A percentile compares a stretch with the other conserved stretches of the same genome.
phyloP scores from a whole-genome alignment of 2,888 invertebrate genomes.

The Dermolepida albohirtum region DNA sequence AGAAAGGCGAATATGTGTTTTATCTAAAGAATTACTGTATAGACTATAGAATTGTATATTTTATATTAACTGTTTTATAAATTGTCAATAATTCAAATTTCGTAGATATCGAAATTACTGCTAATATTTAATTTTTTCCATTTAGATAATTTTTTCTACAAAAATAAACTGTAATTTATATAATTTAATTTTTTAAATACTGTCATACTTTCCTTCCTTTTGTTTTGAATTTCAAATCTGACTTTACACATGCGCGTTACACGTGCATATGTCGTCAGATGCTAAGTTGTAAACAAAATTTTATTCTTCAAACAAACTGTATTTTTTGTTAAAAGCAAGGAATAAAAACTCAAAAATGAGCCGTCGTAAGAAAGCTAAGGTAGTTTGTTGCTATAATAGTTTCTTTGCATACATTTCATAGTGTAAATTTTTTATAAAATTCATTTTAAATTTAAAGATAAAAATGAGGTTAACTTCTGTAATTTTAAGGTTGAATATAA shows the following conservation, averaged over 20 bases:
- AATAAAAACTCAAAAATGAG: constrained; percentile 57
- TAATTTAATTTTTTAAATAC: too few relatives aligned
- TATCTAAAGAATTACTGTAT: too few relatives aligned
- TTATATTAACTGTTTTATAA: too few relatives aligned
- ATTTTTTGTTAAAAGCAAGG: constrained; percentile 12
- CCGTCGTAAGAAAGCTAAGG: constrained; percentile 63
- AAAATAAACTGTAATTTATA: too few relatives aligned
- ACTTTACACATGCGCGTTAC: neutral
- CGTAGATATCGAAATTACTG: too few relatives aligned
- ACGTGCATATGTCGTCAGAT: neutral
- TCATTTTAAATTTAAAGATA: neutral
- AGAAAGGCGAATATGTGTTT: too few relatives aligned
- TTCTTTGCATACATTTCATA: neutral
- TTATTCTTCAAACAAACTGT: constrained; percentile 12
- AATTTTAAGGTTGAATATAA: constrained; percentile 71
- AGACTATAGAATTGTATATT: too few relatives aligned
- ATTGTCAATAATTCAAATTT: too few relatives aligned
- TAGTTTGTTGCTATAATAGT: constrained; percentile 44
- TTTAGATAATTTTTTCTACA: too few relatives aligned
- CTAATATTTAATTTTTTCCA: too few relatives aligned
- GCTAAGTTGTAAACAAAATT: constrained; percentile 30
- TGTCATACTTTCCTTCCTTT: too few relatives aligned
- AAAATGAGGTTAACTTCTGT: constrained; percentile 33
- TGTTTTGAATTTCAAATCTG: too few relatives aligned
- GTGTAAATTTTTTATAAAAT: neutral